Evolutionary conservation across 2,888 invertebrate species (phyloP), one percentile per base, ranked within the genome.

Genomic region (Anthophora plumipes): DNA sequence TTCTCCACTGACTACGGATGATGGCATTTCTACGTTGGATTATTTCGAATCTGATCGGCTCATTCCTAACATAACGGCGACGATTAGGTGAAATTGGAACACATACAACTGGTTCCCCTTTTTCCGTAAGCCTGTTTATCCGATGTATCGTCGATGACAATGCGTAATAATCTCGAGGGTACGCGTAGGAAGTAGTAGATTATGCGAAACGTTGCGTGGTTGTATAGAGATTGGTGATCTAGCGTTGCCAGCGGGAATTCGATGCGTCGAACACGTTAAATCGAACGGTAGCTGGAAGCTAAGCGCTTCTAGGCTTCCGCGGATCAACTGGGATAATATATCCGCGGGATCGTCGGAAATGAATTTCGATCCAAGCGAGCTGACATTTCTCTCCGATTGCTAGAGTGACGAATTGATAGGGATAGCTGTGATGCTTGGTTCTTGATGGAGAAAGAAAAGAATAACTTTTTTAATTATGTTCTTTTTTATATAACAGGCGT

Each of bases 11-110:
- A 52, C 20, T 64, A 66, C 25, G 25, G 25, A 14, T 25, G 61
- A 22, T 46, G 46, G 60, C 22, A 7, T 22, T 61, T 31, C 46
- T 78, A 63, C 41, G 57, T 25, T 48, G 79, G 54, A 59, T 68
- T 52, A 61, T 50, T 71, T 50, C 54, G 71, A 25, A 55, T 64
- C 69, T 54, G 46, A 12, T 39, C 25, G 52, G 50, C 52, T 82
- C 20, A 41, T 69, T 50, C 64, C 50, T 39, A 39, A 59, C 25
- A 25, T 54, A 14, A 25, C 14, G 12, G 22, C 1, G 60, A 41
- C 43, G 17, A 61, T 31, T 3, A 4, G 20, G 9, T 31, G 61
- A 25, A 61, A 43, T 11, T 11, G 46, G 46, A 25, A n/a, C 46
- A 2, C 43, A 9, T 14, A 17, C 46, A 22, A 8, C 22, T 9